Percentiles rank a stretch among this genome's conserved stretches.
Evolutionary conservation across 2,888 invertebrate species (phyloP).

Genomic region (Stramonita haemastoma): DNA sequence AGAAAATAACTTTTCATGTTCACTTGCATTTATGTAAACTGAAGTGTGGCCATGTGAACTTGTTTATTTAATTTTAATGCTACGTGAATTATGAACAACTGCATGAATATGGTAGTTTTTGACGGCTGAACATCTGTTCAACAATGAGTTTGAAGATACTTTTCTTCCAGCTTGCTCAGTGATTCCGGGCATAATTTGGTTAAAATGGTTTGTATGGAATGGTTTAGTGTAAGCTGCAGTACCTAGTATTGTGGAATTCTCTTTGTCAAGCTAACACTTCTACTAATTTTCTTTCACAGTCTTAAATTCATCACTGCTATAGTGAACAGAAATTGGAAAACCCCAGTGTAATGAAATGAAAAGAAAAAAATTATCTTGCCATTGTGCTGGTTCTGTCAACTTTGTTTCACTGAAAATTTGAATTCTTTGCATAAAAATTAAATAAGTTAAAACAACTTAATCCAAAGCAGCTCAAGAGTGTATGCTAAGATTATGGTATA

Average conservation of each 20-base stretch:
- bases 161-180: conserved; percentile 42
- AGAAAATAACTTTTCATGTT: too few relatives aligned
- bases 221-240: neutral
- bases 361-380: neutral
- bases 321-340: neutral
- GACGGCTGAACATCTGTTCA: neutral
- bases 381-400: neutral
- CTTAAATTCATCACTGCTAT: neutral
- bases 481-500: too few relatives aligned
- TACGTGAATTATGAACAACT: neutral
- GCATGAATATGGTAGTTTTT: neutral
- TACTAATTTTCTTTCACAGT: neutral
- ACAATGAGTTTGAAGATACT: conserved; percentile 7
- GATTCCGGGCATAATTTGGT: conserved; percentile 27
- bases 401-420: neutral
- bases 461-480: too few relatives aligned
- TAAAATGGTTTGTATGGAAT: conserved; percentile 34
- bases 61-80: neutral
- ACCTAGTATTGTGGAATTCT: neutral
- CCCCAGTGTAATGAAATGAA: neutral
- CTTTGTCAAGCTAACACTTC: neutral
- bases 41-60: too few relatives aligned
- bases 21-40: too few relatives aligned
- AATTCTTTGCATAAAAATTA: neutral
- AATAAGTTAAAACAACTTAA: too few relatives aligned